These are phyloP conservation scores for Nomada hirtipes DNA, from an alignment of 2,888 invertebrate genomes.

Conservation along the genomic window DNA sequence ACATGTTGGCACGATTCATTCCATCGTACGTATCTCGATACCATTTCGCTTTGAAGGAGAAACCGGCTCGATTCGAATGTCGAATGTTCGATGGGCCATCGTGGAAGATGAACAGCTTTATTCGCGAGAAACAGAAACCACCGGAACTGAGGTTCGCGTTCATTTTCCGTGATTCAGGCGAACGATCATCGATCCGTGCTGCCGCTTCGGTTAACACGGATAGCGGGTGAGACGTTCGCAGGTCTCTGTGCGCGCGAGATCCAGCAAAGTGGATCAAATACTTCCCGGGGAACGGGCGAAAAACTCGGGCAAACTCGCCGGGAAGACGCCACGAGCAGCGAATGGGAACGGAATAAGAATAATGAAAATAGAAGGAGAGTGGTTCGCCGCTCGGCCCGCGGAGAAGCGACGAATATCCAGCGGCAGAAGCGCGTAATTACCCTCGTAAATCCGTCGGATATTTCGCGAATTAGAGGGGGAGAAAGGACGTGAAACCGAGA, in stretches of 20 bases:
- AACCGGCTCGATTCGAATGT: background rate
- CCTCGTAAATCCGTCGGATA: slow-evolving; percentile 65
- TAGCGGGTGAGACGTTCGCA: background rate
- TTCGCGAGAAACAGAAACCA: slow-evolving; percentile 22
- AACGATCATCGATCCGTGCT: slow-evolving; percentile 18
- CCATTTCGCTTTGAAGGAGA: background rate
- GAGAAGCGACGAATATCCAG: slow-evolving; percentile 51
- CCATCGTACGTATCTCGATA: background rate
- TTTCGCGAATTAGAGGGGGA: slow-evolving; percentile 28
- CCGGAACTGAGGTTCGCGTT: slow-evolving; percentile 11
- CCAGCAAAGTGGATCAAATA: slow-evolving; percentile 28
- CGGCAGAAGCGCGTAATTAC: slow-evolving; percentile 65
- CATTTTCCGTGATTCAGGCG: slow-evolving; percentile 20
- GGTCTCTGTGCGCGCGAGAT: background rate
- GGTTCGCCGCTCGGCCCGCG: slow-evolving; percentile 28
- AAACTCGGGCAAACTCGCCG: slow-evolving; percentile 52
- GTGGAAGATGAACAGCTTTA: slow-evolving; percentile 33
- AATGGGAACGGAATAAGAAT: slow-evolving; percentile 40
- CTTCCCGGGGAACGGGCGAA: slow-evolving; percentile 22
- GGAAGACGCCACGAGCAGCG: slow-evolving; percentile 28
- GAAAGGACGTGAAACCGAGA: slow-evolving; percentile 13
- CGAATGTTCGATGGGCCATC: background rate
- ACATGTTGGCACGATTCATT: background rate
- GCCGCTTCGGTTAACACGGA: background rate
- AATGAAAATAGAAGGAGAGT: slow-evolving; percentile 45